Base-by-base conservation (phyloP, 1,140 invertebrate species). In the Pseudachorutes palmiensis region DNA sequence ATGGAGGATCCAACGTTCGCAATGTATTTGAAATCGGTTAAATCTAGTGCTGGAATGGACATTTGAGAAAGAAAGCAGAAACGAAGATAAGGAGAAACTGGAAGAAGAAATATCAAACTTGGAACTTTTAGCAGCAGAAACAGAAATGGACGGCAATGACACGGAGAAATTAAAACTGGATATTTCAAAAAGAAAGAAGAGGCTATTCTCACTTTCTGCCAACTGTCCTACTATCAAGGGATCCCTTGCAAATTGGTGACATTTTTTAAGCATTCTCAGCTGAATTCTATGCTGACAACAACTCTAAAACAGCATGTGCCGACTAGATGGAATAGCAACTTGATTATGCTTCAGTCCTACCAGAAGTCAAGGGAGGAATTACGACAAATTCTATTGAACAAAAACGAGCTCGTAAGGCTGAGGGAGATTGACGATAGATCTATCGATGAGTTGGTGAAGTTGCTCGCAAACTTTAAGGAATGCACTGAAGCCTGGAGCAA, bases 301-400 rank as follows among this genome's bases (percentile, higher is more conserved):
- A n/a, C n/a, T n/a, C n/a, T n/a, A n/a, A n/a, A n/a, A n/a, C n/a
- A n/a, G 31, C 58, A 62, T 3, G 58, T 62, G n/a, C 19, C 14
- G 5, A 68, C 66, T 5, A 2, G 66, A 29, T 68, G 66, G 66
- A 68, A 68, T 32, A 64, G 60, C 32, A 14, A 63, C 14, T 22
- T 63, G 12, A 55, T 41, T n/a, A 68, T 63, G 60, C 24, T 68
- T 2, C 2, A 64, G 19, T 68, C 60, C 12, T 68, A 62, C 48
- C 2, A 45, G 24, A 55, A 33, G 31, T 16, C 41, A 1, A 31
- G 22, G 45, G 36, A 48, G 16, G 60, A 67, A 29, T 59, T 62
- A 14, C 29, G 32, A 31, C 30, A 67, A 31, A 14, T 62, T 45
- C 41, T 51, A 19, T 30, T 62, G 5, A 19, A 67, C 2, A 29